These are phyloP conservation scores for Microcebus murinus DNA, from an alignment of 2,113 vertebrate genomes.

Conservation along the genomic window DNA sequence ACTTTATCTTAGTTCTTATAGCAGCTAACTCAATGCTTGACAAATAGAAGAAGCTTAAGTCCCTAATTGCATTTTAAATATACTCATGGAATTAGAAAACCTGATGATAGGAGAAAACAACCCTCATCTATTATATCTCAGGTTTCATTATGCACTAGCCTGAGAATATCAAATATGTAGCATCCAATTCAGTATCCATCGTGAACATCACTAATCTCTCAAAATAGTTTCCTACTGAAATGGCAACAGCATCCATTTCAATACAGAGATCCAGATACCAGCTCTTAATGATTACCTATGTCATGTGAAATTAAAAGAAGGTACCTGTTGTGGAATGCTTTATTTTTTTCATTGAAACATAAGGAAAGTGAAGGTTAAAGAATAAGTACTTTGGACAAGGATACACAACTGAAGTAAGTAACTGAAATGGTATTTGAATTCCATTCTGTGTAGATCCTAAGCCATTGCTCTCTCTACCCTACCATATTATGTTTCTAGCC, in stretches of 20 bases:
- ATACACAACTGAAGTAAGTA: not conserved
- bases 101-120: not conserved
- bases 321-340: not conserved
- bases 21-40: not conserved
- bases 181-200: not conserved
- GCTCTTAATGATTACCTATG: not conserved
- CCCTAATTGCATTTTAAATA: not conserved
- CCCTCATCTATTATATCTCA: not conserved
- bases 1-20: constrained; percentile 3
- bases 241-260: not conserved
- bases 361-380: not conserved
- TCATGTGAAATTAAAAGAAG: not conserved
- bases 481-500: not conserved
- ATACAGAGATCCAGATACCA: not conserved
- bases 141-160: not conserved
- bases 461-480: not conserved
- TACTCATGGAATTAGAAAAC: not conserved
- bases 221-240: not conserved
- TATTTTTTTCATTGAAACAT: not conserved
- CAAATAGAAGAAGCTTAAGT: not conserved
- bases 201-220: not conserved
- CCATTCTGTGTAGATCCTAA: not conserved
- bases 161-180: not conserved
- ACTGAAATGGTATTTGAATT: not conserved
- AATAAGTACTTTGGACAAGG: not conserved